Evolutionary conservation across 2,888 invertebrate species (phyloP).

Genomic region (Meliscaeva auricollis): DNA sequence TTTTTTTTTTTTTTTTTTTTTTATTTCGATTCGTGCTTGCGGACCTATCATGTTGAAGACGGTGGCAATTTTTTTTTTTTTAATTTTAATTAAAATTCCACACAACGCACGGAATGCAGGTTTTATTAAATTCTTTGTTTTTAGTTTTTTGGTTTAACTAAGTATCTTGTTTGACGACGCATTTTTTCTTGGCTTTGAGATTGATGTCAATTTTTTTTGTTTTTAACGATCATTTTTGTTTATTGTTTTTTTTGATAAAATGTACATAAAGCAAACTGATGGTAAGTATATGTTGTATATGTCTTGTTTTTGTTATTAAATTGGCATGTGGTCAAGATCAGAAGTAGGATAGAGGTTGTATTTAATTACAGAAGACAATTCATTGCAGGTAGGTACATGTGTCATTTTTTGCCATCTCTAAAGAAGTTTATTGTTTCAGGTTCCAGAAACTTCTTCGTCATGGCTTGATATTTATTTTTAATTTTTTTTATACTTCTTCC

Average conservation of each 20-base stretch:
- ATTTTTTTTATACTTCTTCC: too few relatives aligned
- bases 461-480: not conserved
- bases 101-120: constrained; percentile 36
- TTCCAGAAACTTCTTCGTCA: not conserved
- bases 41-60: constrained; percentile 20
- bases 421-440: not conserved
- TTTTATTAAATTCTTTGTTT: constrained; percentile 43
- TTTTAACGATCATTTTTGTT: not conserved
- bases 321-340: constrained; percentile 30
- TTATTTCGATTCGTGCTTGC: not conserved
- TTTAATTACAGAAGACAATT: constrained; percentile 1
- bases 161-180: constrained; percentile 31
- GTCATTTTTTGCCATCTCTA: not conserved
- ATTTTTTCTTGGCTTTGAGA: constrained; percentile 39
- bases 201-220: constrained; percentile 34
- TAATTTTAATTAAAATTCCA: constrained; percentile 39
- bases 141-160: not conserved
- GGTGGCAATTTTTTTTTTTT: constrained; percentile 28
- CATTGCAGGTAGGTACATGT: not conserved
- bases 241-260: not conserved
- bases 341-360: constrained; percentile 19
- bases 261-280: constrained; percentile 3
- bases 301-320: not conserved
- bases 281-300: too few relatives aligned
- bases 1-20: not conserved